phyloP scores from a whole-genome alignment of 2,113 vertebrate genomes.

The Chionodraco myersi region DNA sequence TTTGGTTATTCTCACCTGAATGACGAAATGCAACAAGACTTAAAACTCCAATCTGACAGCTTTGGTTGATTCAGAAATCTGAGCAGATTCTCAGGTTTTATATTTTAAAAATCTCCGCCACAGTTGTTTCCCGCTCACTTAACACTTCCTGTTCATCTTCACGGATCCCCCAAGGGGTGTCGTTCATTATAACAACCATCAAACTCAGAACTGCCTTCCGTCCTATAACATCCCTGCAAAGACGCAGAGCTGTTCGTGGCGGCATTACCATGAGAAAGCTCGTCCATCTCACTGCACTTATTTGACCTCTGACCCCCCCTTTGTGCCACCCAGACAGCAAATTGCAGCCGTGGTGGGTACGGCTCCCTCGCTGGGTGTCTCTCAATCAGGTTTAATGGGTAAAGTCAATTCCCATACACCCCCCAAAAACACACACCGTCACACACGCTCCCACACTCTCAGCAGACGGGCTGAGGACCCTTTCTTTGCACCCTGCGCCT shows the following conservation, averaged over 20 bases:
- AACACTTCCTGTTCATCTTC: neutral
- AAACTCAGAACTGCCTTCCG: constrained; percentile 4
- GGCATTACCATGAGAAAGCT: constrained; percentile 89
- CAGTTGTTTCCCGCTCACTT: neutral
- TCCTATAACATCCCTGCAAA: constrained; percentile 21
- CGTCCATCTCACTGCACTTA: constrained; percentile 86
- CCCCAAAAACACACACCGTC: constrained; percentile 56
- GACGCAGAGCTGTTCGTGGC: constrained; percentile 51
- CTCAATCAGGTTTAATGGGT: constrained; percentile 75
- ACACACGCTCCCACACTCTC: constrained; percentile 82
- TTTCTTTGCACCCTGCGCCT: constrained; percentile 71
- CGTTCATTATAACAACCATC: constrained; percentile 2
- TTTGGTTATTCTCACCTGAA: neutral
- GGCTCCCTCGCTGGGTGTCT: constrained; percentile 47
- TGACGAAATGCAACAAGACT: neutral
- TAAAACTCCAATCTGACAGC: neutral
- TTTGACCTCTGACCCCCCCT: constrained; percentile 88
- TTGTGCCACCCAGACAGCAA: constrained; percentile 87
- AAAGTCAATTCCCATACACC: constrained; percentile 80
- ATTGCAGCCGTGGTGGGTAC: constrained; percentile 81
- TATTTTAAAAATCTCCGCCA: too few species aligned
- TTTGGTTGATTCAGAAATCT: neutral
- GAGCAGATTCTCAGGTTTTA: neutral
- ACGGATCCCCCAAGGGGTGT: constrained; percentile 4
- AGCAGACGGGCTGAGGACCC: constrained; percentile 83